Evolutionary conservation across 2,888 invertebrate genomes (phyloP), one percentile per base, ranked within the genome.

Genomic region (Euclidia mi): DNA sequence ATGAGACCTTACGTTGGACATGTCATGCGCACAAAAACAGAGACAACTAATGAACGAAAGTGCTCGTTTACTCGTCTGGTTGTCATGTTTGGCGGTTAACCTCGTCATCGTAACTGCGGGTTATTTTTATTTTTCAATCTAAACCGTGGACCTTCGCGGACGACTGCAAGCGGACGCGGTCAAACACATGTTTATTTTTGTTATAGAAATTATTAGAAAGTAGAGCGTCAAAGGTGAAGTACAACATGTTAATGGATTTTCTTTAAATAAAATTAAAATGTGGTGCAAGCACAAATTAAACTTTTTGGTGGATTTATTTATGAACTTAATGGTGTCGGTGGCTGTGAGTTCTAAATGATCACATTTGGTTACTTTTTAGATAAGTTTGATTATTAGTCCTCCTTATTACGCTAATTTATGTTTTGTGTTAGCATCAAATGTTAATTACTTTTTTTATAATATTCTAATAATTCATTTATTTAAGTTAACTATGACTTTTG

Each of bases 141-240:
- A 72, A 80, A 67, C 73, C 70, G 56, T 53, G 66, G 69, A 81
- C 81, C 84, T 85, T 85, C 83, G 71, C 76, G 74, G 68, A 44
- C 59, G 60, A 63, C 58, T 72, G 79, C 78, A 76, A 66, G 45
- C 65, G 52, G 64, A 62, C 67, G 68, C 73, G 75, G 72, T 72
- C 72, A 72, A 71, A 70, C 64, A 60, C 67, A 68, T 71, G 71
- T 79, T 76, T 83, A 82, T 84, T 83, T 79, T 79, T 51, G 59
- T 57, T 62, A 56, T 57, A 56, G 61, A 76, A 81, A 70, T 77
- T 70, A 71, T 74, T 71, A 69, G 61, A 71, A 78, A 77, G 67
- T 64, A 47, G 67, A 65, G 47, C 65, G 63, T 46, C 59, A 49
- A 71, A 75, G 71, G 76, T 71, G 72, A 74, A 73, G 68, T 66